A percentile compares a stretch with the other conserved stretches of the same genome.
These are phyloP conservation scores for Gyps fulvus DNA, from an alignment of 2,113 vertebrate genomes.

Conservation along the genomic window DNA sequence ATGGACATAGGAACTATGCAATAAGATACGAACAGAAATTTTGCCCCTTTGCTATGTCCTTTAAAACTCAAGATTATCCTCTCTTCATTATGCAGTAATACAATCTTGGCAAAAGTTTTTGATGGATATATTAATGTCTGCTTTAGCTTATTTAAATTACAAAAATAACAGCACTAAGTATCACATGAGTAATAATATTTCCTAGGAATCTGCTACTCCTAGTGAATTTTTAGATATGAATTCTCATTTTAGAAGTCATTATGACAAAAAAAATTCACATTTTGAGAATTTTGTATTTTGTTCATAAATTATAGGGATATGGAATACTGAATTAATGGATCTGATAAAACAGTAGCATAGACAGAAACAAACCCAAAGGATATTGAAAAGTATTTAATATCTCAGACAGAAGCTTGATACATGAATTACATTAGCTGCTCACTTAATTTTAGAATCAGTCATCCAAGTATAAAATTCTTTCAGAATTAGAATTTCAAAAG, in stretches of 20 bases:
- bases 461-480: neutral
- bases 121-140: neutral
- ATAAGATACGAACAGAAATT: neutral
- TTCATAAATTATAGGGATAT: neutral
- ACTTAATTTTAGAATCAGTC: neutral
- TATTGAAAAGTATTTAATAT: neutral
- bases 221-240: neutral
- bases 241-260: no score
- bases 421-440: neutral
- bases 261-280: neutral
- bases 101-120: neutral
- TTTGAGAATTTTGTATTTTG: neutral
- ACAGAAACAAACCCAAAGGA: neutral
- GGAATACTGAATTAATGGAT: neutral
- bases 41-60: neutral
- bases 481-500: neutral
- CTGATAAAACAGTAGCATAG: neutral
- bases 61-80: neutral
- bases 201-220: neutral
- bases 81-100: neutral
- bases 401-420: neutral
- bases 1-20: neutral
- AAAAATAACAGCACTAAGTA: neutral
- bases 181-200: neutral
- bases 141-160: neutral